phyloP scores from a whole-genome alignment of 2,888 invertebrate species.

The Phalera bucephala region DNA sequence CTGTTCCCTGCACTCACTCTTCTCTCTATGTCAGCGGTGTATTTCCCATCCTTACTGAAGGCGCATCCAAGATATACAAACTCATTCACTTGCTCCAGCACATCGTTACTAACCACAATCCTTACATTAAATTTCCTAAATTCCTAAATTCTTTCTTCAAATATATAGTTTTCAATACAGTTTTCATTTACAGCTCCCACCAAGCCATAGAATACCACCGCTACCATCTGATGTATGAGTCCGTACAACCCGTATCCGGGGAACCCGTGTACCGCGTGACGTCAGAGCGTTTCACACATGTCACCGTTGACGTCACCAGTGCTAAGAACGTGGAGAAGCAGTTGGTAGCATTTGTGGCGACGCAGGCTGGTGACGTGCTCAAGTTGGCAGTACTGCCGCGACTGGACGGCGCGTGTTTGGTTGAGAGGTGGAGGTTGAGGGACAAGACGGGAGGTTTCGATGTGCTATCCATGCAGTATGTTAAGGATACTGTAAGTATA shows the following conservation, averaged over 20 bases:
- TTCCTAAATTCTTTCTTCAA: no score
- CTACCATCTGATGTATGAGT: slow-evolving; percentile 94
- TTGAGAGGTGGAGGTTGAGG: slow-evolving; percentile 92
- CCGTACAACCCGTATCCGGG: slow-evolving; percentile 89
- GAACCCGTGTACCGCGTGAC: slow-evolving; percentile 88
- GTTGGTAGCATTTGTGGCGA: slow-evolving; percentile 92
- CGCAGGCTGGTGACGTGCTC: slow-evolving; percentile 88
- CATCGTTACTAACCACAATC: no score
- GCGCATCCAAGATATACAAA: no score
- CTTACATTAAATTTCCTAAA: no score
- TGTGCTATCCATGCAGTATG: slow-evolving; percentile 88
- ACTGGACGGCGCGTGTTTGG: slow-evolving; percentile 88
- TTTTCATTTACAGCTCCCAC: slow-evolving; percentile 48
- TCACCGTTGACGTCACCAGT: slow-evolving; percentile 91
- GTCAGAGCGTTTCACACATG: slow-evolving; percentile 88
- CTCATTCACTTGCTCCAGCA: no score
- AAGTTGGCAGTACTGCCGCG: slow-evolving; percentile 90
- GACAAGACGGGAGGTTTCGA: slow-evolving; percentile 77
- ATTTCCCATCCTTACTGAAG: no score
- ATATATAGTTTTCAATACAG: no score
- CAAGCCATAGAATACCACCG: slow-evolving; percentile 86
- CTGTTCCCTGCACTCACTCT: no score
- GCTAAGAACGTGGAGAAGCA: slow-evolving; percentile 88
- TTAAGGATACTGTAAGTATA: slow-evolving; percentile 88
- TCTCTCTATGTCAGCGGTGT: no score